Base-by-base conservation (phyloP, 2,113 vertebrate genomes). In the Scomber scombrus region DNA sequence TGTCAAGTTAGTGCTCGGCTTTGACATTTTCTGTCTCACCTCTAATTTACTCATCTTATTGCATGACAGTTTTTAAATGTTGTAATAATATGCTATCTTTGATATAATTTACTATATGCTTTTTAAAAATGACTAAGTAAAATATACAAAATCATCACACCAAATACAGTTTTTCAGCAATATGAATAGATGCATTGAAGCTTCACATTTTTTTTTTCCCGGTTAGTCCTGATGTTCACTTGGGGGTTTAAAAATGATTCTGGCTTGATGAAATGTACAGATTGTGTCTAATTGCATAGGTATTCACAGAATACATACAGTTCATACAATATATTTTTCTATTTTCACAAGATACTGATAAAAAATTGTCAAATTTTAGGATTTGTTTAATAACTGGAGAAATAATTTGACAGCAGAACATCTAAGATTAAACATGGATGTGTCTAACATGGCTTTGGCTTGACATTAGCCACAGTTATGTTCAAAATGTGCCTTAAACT, bases 211-310 rank as follows among this genome's bases (percentile, higher is more conserved):
- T 56, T 43, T 66, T 29, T 40, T 5, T 47, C 55, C 5, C 47
- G 95, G 94, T 95, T 91, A 77, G 92, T 95, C 94, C 90, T 90
- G 93, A 94, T 92, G 88, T 90, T 94, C 93, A 93, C 92, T 63
- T 66, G 40, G 29, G 21, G 21, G 45, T 15, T 16, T 80, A 5
- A 79, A 71, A 80, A 45, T 67, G 2, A 78, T 57, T 51, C 2
- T 69, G 81, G 13, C 61, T 70, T 56, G 12, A 84, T 40, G 74
- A 87, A 85, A 65, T 57, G 45, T 71, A 71, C 54, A 78, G 57
- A 47, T 40, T 40, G 62, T 26, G 64, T 85, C 26, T 82, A 43
- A 71, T 89, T 89, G 75, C 80, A 88, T 76, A 88, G 74, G 90
- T 93, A 94, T 93, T 94, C 93, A 94, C 85, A 93, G 91, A 94